Evolutionary conservation across 1,140 invertebrate species (phyloP), one percentile per base, ranked within the genome.

Genomic region (Euglossa dilemma): DNA sequence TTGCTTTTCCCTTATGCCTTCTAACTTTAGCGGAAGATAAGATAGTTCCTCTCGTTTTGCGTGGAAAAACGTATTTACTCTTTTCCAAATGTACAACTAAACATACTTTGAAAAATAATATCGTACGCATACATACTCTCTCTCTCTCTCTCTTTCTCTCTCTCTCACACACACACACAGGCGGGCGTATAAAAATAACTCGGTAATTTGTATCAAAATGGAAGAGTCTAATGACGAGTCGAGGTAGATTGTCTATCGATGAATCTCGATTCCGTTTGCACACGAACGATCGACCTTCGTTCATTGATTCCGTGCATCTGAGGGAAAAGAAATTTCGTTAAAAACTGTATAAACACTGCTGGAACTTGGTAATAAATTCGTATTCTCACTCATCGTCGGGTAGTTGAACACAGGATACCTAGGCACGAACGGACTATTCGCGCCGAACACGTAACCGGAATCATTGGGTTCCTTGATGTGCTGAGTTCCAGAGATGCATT

Each of bases 371-470:
- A 25, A 61, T 25, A 11, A 28, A n/a, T 16, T 16, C 52, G 16
- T 12, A 36, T 28, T 36, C 50, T 84, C 83, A 89, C 85, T n/a
- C 36, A 77, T 61, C 8, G 54, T 1, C 70, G 79, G 54, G 64
- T 88, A 86, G 50, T 86, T 81, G n/a, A 80, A 90, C 25, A 90
- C 82, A 8, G 87, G 85, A 56, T 90, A 90, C 54, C 43, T 89
- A 5, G 89, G 88, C 16, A 80, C 47, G 18, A 90, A 91, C 9
- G 80, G 73, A 11, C 25, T 36, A 20, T 54, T 45, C 23, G 82
- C 59, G 36, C 81, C 85, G 20, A 71, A 43, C 11, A 89, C 78
- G 6, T 81, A 88, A 61, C 71, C 71, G 8, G 84, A 89, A 6
- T 89, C 84, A 28, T 77, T 71, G 0, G 69, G 8, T n/a, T 89